Conservation (phyloP, 2,888 invertebrate genomes). For the Microctonus brassicae region DNA sequence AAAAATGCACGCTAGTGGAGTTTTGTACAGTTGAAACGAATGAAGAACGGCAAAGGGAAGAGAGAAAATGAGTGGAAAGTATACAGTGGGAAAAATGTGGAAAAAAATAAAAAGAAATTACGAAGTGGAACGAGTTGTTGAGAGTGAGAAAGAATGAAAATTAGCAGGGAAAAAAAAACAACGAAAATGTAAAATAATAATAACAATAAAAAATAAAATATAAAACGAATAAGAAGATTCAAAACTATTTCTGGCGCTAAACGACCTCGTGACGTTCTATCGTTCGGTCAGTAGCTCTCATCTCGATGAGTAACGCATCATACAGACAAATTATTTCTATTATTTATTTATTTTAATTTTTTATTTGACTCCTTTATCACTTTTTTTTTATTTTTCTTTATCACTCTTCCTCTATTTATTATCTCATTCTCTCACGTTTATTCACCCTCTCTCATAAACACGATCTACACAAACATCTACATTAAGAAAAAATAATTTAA, state of each 20-base stretch:
- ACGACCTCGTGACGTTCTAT: conserved; percentile 62
- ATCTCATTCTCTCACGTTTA: not conserved
- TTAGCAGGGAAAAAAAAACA: conserved; percentile 27
- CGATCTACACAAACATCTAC: conserved; percentile 6
- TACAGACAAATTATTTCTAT: conserved; percentile 11
- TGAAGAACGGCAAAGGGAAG: not conserved
- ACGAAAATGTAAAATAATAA: conserved; percentile 38
- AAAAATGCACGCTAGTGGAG: conserved; percentile 14
- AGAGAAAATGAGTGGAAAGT: not conserved
- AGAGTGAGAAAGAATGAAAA: conserved; percentile 23
- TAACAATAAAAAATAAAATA: conserved; percentile 45
- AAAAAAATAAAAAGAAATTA: not conserved
- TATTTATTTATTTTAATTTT: conserved; percentile 11
- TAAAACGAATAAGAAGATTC: conserved; percentile 61
- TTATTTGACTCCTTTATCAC: conserved; percentile 15
- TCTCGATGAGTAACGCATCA: conserved; percentile 44
- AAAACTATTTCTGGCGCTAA: conserved; percentile 60
- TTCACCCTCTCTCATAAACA: conserved; percentile 27
- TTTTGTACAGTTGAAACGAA: conserved; percentile 6
- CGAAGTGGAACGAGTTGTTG: not conserved
- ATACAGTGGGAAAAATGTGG: not conserved
- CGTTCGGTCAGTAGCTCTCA: conserved; percentile 57
- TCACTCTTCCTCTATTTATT: not conserved
- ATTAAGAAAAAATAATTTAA: conserved; percentile 22
- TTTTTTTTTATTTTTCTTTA: conserved; percentile 2